These are phyloP conservation scores for Plebejus argus DNA, from an alignment of 2,888 invertebrate species.

Conservation along the genomic window DNA sequence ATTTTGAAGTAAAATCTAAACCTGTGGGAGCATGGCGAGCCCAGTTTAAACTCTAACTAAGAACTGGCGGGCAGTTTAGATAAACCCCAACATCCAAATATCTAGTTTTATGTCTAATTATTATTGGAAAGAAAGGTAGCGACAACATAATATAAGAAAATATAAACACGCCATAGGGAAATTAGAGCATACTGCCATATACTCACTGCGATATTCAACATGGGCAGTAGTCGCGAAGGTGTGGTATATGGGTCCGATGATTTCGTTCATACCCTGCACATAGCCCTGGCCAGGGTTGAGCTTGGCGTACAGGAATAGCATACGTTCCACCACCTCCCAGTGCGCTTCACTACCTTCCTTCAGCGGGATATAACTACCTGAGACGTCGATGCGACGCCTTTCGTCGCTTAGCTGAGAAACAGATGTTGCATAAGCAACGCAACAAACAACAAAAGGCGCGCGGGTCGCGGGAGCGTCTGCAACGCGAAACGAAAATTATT, in stretches of 20 bases:
- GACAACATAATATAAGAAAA: too few relatives aligned
- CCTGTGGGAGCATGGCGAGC: too few relatives aligned
- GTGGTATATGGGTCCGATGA: conserved; percentile 98
- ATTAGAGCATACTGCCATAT: background rate
- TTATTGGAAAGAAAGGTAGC: too few relatives aligned
- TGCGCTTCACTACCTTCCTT: conserved; percentile 96
- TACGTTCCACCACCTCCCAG: conserved; percentile 99
- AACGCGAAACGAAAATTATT: too few relatives aligned
- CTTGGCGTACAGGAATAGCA: conserved; percentile 98
- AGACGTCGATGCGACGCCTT: conserved; percentile 79
- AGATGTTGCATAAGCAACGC: background rate
- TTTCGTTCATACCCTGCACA: conserved; percentile 99
- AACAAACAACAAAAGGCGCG: too few relatives aligned
- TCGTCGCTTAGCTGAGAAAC: conserved; percentile 81
- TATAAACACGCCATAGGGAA: too few relatives aligned
- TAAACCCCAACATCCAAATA: too few relatives aligned
- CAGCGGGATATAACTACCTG: conserved; percentile 86
- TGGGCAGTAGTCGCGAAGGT: conserved; percentile 96
- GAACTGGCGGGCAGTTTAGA: too few relatives aligned
- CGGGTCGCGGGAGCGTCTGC: too few relatives aligned
- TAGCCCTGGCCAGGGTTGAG: conserved; percentile 98
- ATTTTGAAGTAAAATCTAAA: too few relatives aligned
- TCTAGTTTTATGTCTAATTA: too few relatives aligned
- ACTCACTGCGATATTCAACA: conserved; percentile 87
- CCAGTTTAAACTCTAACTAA: too few relatives aligned